Conservation (phyloP, 2,113 vertebrate genomes). For the Helogale parvula region DNA sequence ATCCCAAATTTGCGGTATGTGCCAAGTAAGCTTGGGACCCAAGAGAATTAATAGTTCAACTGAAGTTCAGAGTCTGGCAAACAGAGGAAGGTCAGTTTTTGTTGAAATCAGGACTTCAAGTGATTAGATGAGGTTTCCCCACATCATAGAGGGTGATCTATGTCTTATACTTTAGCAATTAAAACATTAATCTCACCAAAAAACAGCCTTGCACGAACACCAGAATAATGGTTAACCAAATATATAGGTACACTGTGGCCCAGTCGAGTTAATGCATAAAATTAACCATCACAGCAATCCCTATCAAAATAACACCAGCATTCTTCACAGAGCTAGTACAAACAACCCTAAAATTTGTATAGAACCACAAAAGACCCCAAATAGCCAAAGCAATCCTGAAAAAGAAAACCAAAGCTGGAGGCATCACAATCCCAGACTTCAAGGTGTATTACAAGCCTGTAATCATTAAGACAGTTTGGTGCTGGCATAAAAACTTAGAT, state of each 20-base stretch:
- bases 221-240: not conserved
- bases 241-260: not conserved
- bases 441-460: no score
- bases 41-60: not conserved
- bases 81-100: not conserved
- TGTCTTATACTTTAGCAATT: not conserved
- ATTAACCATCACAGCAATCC: not conserved
- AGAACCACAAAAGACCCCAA: no score
- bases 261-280: not conserved
- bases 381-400: no score
- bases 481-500: no score
- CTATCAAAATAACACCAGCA: no score
- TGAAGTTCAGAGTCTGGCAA: not conserved
- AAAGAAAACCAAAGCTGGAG: no score
- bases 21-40: not conserved
- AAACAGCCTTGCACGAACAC: not conserved
- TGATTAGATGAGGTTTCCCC: not conserved
- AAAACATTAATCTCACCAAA: not conserved
- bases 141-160: not conserved
- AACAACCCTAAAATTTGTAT: no score
- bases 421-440: no score
- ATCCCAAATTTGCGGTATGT: not conserved
- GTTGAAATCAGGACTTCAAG: not conserved
- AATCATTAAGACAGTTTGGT: no score
- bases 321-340: no score